Evolutionary conservation across 2,888 invertebrate genomes (phyloP).

Genomic region (Agrotis exclamationis): DNA sequence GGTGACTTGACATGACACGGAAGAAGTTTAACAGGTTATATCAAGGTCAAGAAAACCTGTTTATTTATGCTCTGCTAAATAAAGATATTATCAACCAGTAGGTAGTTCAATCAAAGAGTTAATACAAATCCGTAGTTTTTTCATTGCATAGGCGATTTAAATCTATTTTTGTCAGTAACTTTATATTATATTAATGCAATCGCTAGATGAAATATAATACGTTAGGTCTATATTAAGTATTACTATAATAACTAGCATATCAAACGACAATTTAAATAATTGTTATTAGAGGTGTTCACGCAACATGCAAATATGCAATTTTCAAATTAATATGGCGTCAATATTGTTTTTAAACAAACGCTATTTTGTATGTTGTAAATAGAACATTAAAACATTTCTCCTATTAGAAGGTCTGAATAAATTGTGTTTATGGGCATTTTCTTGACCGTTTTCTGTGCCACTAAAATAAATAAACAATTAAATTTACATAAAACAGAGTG

Average conservation of each 20-base stretch:
- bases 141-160: not conserved
- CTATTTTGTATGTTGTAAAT: slow-evolving; percentile 17
- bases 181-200: slow-evolving; percentile 11
- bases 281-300: too few relatives aligned
- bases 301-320: not conserved
- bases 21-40: not conserved
- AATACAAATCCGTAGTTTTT: not conserved
- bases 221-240: not conserved
- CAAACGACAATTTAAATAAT: not conserved
- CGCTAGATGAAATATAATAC: slow-evolving; percentile 3
- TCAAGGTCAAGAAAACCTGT: slow-evolving; percentile 12
- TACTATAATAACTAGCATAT: not conserved
- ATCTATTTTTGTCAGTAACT: slow-evolving; percentile 8
- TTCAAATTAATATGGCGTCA: not conserved
- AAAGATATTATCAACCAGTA: slow-evolving; percentile 1
- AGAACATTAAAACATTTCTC: not conserved
- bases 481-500: slow-evolving; percentile 20
- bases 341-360: slow-evolving; percentile 10
- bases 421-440: not conserved
- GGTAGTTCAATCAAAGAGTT: too few relatives aligned
- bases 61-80: not conserved
- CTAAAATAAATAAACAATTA: not conserved
- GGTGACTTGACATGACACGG: not conserved
- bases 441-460: not conserved
- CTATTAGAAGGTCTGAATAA: slow-evolving; percentile 10